Conservation (phyloP, 2,888 invertebrate species). For the Trissoscelio sp. region DNA sequence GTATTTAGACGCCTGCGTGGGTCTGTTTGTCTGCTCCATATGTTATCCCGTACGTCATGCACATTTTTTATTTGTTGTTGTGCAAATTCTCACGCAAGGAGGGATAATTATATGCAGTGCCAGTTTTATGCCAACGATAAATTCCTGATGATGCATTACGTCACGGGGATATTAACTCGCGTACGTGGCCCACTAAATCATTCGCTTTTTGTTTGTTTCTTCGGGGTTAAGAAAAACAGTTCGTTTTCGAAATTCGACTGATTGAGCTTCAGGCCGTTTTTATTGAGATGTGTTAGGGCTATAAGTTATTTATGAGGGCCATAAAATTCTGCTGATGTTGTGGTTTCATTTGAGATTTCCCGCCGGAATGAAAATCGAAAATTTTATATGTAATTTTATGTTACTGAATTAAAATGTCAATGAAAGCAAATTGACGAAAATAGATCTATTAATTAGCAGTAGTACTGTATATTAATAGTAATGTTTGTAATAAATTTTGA, state of each 20-base stretch:
- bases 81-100: conserved; percentile 4
- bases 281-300: neutral
- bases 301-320: conserved; percentile 9
- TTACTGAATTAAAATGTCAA: neutral
- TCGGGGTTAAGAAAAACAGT: conserved; percentile 10
- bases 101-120: conserved; percentile 25
- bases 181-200: conserved; percentile 14
- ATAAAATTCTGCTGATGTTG: conserved; percentile 7
- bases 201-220: conserved; percentile 23
- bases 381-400: neutral
- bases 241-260: neutral
- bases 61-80: neutral
- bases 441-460: too few relatives aligned
- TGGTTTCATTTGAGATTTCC: neutral
- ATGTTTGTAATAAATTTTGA: too few relatives aligned
- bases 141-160: conserved; percentile 46
- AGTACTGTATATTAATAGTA: too few relatives aligned
- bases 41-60: conserved; percentile 24
- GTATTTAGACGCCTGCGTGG: conserved; percentile 22
- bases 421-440: too few relatives aligned
- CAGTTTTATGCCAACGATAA: conserved; percentile 18
- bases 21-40: conserved; percentile 10
- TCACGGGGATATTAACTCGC: conserved; percentile 35
- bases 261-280: neutral
- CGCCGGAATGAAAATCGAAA: neutral